Evolutionary conservation across 2,888 invertebrate genomes (phyloP).

Genomic region (Cataglyphis cursor): DNA sequence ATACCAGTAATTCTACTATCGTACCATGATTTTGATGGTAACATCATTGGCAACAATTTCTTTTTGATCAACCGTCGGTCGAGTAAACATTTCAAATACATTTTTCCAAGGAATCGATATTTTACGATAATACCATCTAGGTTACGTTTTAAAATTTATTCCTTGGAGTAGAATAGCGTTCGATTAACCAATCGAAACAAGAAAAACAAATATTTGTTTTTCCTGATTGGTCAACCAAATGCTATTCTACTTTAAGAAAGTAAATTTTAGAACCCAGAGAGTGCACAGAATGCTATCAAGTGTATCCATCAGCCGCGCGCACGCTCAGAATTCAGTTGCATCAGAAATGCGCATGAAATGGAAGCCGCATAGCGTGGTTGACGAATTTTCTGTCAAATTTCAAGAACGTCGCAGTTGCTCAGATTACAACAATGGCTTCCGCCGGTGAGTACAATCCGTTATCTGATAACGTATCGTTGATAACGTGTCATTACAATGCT

Average conservation of each 20-base stretch:
- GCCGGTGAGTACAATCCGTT: constrained; percentile 16
- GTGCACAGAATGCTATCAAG: not conserved
- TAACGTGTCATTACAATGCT: not conserved
- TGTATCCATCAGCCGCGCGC: not conserved
- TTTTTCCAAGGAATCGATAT: not conserved
- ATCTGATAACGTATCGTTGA: not conserved
- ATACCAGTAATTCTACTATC: not conserved
- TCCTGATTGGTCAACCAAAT: too few relatives aligned
- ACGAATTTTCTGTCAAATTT: not conserved
- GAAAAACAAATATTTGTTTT: too few relatives aligned
- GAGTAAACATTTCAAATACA: not conserved
- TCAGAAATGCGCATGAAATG: not conserved
- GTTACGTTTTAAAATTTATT: too few relatives aligned
- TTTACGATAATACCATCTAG: too few relatives aligned
- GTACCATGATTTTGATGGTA: not conserved
- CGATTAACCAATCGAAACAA: too few relatives aligned
- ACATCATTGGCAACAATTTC: not conserved
- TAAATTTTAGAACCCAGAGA: too few relatives aligned
- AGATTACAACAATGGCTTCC: constrained; percentile 22
- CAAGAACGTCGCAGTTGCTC: not conserved
- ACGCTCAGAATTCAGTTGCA: constrained; percentile 12
- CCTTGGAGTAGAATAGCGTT: too few relatives aligned
- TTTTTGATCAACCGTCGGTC: not conserved
- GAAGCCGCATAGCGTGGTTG: not conserved
- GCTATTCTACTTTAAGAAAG: too few relatives aligned